A percentile compares a stretch with the other conserved stretches of the same genome.
phyloP scores from a whole-genome alignment of 2,113 vertebrate species.

The Capreolus pygargus region DNA sequence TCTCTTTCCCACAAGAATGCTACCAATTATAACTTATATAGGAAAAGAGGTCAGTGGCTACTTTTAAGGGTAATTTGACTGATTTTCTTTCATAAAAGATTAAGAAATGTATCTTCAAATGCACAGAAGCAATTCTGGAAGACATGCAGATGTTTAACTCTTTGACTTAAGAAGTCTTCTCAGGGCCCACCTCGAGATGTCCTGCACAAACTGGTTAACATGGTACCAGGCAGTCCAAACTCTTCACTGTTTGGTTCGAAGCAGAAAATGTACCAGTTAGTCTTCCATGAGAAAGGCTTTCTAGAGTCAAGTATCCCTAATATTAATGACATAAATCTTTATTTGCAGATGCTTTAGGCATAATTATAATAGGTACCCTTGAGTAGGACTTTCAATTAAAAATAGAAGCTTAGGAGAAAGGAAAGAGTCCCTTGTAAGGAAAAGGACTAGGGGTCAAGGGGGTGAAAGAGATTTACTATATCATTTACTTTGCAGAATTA shows the following conservation, averaged over 20 bases:
- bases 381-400: background rate
- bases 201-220: background rate
- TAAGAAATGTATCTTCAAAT: background rate
- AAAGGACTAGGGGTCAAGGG: accelerated
- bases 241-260: background rate
- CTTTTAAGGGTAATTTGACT: slow-evolving; percentile 4
- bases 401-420: background rate
- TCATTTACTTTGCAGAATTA: background rate
- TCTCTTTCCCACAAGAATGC: background rate
- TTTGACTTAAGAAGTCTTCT: background rate
- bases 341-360: background rate
- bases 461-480: background rate
- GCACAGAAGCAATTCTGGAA: background rate
- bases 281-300: background rate
- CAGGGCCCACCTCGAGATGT: background rate
- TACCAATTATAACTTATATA: background rate
- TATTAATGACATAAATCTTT: background rate
- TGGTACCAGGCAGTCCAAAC: accelerated
- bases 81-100: background rate
- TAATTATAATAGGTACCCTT: background rate
- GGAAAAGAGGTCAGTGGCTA: background rate
- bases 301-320: background rate
- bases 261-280: background rate
- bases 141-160: background rate
- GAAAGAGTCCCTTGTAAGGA: background rate